These are phyloP conservation scores for Poecilia picta DNA, from an alignment of 2,797 vertebrate species.

Conservation along the genomic window DNA sequence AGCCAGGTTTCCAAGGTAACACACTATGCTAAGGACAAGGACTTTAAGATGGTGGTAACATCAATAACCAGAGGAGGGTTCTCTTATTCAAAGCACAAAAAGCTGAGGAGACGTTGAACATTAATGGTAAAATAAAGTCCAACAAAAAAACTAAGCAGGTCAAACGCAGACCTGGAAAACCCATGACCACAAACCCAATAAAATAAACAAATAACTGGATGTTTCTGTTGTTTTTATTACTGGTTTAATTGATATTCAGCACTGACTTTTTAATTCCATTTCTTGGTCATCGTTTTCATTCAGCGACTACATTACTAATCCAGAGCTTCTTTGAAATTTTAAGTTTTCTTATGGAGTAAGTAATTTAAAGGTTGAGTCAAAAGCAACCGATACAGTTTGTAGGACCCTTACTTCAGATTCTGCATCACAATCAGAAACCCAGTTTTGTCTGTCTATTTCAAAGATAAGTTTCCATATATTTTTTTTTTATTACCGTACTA, in stretches of 20 bases:
- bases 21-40: constrained; percentile 37
- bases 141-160: neutral
- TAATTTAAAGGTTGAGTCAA: neutral
- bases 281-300: neutral
- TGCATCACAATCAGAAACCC: neutral
- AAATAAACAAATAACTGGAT: neutral
- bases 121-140: neutral
- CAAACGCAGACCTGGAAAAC: neutral
- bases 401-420: neutral
- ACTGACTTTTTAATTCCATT: neutral
- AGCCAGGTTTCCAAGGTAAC: constrained; percentile 72
- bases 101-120: neutral
- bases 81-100: constrained; percentile 20
- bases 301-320: neutral
- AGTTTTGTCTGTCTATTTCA: neutral
- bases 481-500: neutral
- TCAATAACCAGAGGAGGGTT: constrained; percentile 33
- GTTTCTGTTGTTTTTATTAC: neutral
- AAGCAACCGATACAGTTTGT: neutral
- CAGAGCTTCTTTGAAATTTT: neutral
- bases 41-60: constrained; percentile 35
- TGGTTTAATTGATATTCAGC: neutral
- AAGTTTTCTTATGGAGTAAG: neutral
- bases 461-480: neutral
- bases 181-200: neutral